Base-by-base conservation (phyloP, 2,113 vertebrate species). In the Egretta garzetta region DNA sequence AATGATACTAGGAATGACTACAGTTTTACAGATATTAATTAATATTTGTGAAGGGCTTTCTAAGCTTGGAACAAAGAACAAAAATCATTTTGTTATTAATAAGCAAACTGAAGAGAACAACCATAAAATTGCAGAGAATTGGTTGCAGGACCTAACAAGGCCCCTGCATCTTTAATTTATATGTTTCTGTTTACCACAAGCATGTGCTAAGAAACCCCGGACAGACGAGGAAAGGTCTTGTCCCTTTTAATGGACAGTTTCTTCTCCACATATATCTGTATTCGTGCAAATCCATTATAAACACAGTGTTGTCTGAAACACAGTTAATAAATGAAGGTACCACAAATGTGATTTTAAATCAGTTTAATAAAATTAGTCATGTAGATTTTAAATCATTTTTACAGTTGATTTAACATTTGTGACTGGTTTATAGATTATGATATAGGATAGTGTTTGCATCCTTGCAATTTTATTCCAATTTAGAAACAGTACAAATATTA, bases 381-480 rank as follows among this genome's bases (percentile, higher is more conserved):
- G 98, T 98, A 98, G 97, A 98, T 98, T 97, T 98, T 97, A 98
- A 98, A 98, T 98, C 97, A 97, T 95, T 98, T 98, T 98, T 98
- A 98, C 98, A 98, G 96, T 98, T 98, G 98, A 98, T 98, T 98
- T 98, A 98, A 97, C 98, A 97, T 97, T 97, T 97, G 96, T 97
- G 97, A 98, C 98, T 98, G 97, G 95, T 98, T 98, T 98, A 97
- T 98, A 97, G 98, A 98, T 98, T 97, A 96, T 98, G 97, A 98
- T 97, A 97, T 98, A 97, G 98, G 98, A 94, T 84, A 97, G 97
- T 90, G 98, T 98, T 96, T 96, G 97, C 97, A 98, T 98, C 97
- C 97, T 97, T 94, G 98, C 98, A 98, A 98, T 99, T 98, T 99
- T 99, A 98, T 99, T 99, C 98, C 98, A 98, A 98, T 98, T 98